These are phyloP conservation scores for Melipona quadrifasciata DNA, from an alignment of 1,140 invertebrate genomes.

Conservation along the genomic window DNA sequence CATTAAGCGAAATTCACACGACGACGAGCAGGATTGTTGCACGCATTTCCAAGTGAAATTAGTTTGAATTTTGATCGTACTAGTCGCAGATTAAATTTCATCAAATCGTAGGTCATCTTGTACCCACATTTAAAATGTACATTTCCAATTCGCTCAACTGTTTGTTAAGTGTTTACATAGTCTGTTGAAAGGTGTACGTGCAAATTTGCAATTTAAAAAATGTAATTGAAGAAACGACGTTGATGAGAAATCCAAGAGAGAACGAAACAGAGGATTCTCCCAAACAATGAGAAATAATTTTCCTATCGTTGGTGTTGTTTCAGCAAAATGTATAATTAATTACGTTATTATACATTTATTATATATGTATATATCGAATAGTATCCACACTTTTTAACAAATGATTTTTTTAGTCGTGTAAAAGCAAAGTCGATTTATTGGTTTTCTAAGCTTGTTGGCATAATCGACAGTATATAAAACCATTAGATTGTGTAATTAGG, in stretches of 20 bases:
- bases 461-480: background rate
- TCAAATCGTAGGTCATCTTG: background rate
- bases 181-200: background rate
- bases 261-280: background rate
- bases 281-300: background rate
- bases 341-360: too few relatives aligned
- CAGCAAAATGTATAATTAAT: too few relatives aligned
- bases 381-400: background rate
- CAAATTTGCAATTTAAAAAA: background rate
- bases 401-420: background rate
- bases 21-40: background rate
- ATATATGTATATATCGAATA: too few relatives aligned
- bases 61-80: background rate
- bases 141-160: too few relatives aligned
- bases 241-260: background rate
- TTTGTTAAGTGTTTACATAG: too few relatives aligned
- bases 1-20: background rate
- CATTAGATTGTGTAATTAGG: too few relatives aligned
- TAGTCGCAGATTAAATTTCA: background rate
- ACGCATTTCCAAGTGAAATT: slow-evolving; percentile 6
- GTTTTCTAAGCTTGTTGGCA: background rate
- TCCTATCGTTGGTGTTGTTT: too few relatives aligned
- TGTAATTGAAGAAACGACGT: background rate
- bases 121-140: background rate
- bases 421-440: background rate